Evolutionary conservation across 2,888 invertebrate genomes (phyloP), one percentile per base, ranked within the genome.

Genomic region (Actias luna): DNA sequence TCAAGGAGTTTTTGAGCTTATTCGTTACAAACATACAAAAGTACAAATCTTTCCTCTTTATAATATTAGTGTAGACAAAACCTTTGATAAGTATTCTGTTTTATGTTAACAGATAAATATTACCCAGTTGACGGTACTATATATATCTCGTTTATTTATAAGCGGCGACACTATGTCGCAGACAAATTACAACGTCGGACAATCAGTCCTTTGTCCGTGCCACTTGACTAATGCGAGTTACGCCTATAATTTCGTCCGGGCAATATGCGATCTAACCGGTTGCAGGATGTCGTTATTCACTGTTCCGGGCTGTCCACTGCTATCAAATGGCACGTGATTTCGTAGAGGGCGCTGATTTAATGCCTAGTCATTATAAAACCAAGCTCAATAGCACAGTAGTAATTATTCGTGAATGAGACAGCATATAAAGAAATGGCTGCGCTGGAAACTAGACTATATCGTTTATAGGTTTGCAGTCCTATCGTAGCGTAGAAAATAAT

Each of bases 181-280:
- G 61, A 61, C 55, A 61, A 57, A 61, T 61, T 29, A 27, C 61
- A 36, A n/a, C 8, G 55, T 57, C 61, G 33, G 64, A 58, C 64
- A 50, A 64, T 64, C 52, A 59, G 61, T 64, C 64, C 64, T 61
- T 52, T 61, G 64, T 63, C 63, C 58, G 36, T 29, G 59, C 50
- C 52, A 63, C 59, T 52, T 55, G 61, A 64, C 61, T 59, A 50
- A 61, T 61, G 59, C 50, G 52, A 25, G 50, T 57, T 58, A 36
- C 33, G 22, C 55, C 22, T 63, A 59, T 61, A 61, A 61, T 64
- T 59, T 59, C 25, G 36, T 7, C 59, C 59, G 63, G 60, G 25
- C 63, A 27, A 59, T 61, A 52, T 64, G 59, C 35, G 60, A 55
- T 29, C 55, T 18, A 29, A 55, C 55, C n/a, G 29, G 55, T 55